These are phyloP conservation scores for Heliconius aoede DNA, from an alignment of 2,888 invertebrate genomes.

Conservation along the genomic window DNA sequence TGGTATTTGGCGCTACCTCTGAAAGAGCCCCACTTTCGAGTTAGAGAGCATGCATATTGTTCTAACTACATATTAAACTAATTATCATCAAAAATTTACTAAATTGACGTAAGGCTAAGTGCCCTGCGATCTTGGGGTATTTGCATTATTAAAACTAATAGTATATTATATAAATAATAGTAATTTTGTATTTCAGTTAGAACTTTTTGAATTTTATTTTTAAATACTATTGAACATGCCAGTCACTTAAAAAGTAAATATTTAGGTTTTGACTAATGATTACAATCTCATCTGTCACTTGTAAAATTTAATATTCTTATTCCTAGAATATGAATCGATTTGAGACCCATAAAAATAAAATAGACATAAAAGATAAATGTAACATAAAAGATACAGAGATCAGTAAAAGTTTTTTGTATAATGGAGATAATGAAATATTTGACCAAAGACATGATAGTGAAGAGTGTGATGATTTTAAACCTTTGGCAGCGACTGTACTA, in stretches of 20 bases:
- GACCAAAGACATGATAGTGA: conserved; percentile 45
- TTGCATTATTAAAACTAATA: too few relatives aligned
- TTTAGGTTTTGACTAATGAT: not conserved
- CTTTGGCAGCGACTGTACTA: conserved; percentile 66
- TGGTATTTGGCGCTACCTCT: too few relatives aligned
- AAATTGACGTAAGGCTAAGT: too few relatives aligned
- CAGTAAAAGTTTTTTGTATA: conserved; percentile 56
- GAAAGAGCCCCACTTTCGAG: too few relatives aligned
- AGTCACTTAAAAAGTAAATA: not conserved
- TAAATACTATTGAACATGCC: not conserved
- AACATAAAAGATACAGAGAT: conserved; percentile 53
- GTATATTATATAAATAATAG: too few relatives aligned
- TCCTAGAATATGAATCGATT: conserved; percentile 25
- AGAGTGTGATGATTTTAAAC: conserved; percentile 45
- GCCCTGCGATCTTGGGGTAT: too few relatives aligned
- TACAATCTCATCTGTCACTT: not conserved
- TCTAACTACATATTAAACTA: too few relatives aligned
- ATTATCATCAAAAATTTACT: too few relatives aligned
- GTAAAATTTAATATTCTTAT: not conserved
- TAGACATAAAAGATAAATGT: conserved; percentile 60
- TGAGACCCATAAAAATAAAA: conserved; percentile 56
- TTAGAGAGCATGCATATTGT: too few relatives aligned
- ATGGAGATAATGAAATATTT: conserved; percentile 53
- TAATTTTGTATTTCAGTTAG: not conserved
- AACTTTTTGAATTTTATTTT: not conserved